Evolutionary conservation across 2,888 invertebrate genomes (phyloP), one percentile per base, ranked within the genome.

Genomic region (Deilephila elpenor): DNA sequence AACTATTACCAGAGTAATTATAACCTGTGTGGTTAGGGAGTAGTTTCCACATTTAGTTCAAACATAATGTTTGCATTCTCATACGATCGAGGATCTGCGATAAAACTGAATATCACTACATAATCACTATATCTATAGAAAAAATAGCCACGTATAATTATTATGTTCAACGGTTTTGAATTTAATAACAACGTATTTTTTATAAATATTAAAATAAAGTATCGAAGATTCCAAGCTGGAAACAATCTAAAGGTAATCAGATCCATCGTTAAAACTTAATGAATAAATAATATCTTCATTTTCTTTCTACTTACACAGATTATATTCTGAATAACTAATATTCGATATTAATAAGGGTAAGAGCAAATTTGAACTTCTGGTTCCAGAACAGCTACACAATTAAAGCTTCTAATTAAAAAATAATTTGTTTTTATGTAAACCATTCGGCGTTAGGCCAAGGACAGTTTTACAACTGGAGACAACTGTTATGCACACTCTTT

Each of bases 361-460:
- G 44, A 19, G 32, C 61, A 17, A 61, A 61, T 5, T 61, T 19
- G 17, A 61, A 61, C 19, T 61, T 32, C 32, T 61, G 11, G 61
- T 32, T 61, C 19, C 17, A 60, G 6, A 61, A 61, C 29, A 32
- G 32, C 17, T 14, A 32, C 32, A 61, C 61, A 61, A 61, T 61
- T 14, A 61, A 29, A 61, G 14, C 61, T 34, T 61, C 19, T 61
- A 61, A 61, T 61, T 61, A 29, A 61, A 61, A 61, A 32, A 32
- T 61, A 32, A 29, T 61, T 61, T 61, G 19, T 6, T 19, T 61
- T 61, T 32, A 61, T 32, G 19, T 61, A 29, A 32, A 61, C 32
- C 34, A 17, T 61, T 60, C 60, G 61, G 32, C 19, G 29, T 61
- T 61, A 34, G 5, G 32, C 29, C 32, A 32, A 61, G 19, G 5